Base-by-base conservation (phyloP, 2,113 vertebrate genomes). In the Tichodroma muraria region DNA sequence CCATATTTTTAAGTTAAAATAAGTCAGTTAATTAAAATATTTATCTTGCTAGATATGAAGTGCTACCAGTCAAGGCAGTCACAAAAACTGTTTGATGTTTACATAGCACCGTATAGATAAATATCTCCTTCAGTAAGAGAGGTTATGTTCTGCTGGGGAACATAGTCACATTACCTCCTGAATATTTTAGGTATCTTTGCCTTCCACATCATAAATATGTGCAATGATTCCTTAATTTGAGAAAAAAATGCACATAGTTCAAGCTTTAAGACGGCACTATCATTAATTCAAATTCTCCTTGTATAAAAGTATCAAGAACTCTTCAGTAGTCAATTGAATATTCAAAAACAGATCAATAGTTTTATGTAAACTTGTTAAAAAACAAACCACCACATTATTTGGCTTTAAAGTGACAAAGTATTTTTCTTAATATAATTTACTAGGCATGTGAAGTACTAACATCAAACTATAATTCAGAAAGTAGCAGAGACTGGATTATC, bases 241-340 rank as follows among this genome's bases (percentile, higher is more conserved):
- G 72, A 56, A 85, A 89, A 88, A 91, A 95, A n/a, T 31, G 47
- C 68, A 91, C n/a, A 80, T 31, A 84, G 68, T 86, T 61, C 60
- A 78, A 91, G 65, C 25, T 85, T 91, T 83, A 80, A 88, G n/a
- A 88, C 0, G 16, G 68, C 75, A 68, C 76, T 65, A 71, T 42
- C 37, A 52, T 71, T 65, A 85, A 85, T 77, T 91, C n/a, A 84
- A 92, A 92, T 79, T 54, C 14, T 68, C 15, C 68, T 42, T 16
- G 42, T 80, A 84, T 56, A 94, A 88, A 96, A 80, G 79, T 70
- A 96, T 82, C 28, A 73, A 89, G 81, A 93, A 88, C 42, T 86
- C 61, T 83, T 95, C 86, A 94, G 94, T 94, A 96, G 95, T 95
- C 86, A 92, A 93, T 90, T 87, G 45, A 89, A 85, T 66, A 94